phyloP scores from a whole-genome alignment of 2,113 vertebrate genomes.

The Anguilla japonica region DNA sequence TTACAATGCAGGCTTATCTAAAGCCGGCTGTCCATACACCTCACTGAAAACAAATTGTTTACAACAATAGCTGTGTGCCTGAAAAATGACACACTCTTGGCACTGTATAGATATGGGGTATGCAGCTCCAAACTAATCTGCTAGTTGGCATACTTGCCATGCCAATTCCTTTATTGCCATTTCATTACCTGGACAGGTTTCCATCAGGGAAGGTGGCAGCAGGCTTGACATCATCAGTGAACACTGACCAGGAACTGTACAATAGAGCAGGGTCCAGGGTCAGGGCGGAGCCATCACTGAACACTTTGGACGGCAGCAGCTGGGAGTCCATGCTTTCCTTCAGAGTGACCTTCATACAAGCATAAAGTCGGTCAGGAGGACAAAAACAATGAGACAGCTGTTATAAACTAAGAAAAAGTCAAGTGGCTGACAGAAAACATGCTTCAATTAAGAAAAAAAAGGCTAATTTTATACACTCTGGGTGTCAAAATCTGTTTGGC shows the following conservation, averaged over 20 bases:
- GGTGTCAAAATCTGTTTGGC: background rate
- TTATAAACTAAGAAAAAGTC: background rate
- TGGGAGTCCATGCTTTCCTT: conserved; percentile 31
- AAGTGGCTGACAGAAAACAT: background rate
- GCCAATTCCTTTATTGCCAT: too few relatives aligned
- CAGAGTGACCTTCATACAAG: conserved; percentile 9
- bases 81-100: too few relatives aligned
- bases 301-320: background rate
- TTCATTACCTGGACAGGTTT: conserved; percentile 25
- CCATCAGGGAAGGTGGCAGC: background rate
- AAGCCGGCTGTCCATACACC: background rate
- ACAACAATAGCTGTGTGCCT: too few relatives aligned
- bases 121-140: too few relatives aligned
- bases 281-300: background rate
- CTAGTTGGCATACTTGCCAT: background rate
- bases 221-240: conserved; percentile 29
- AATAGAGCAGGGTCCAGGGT: background rate
- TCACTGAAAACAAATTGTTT: too few relatives aligned
- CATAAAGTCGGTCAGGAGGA: background rate
- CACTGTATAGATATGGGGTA: background rate
- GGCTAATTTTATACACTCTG: background rate
- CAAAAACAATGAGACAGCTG: background rate
- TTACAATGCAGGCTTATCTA: background rate
- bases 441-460: background rate
- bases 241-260: conserved; percentile 27